Conservation (phyloP, 2,797 vertebrate genomes). For the Meriones psammophilus region DNA sequence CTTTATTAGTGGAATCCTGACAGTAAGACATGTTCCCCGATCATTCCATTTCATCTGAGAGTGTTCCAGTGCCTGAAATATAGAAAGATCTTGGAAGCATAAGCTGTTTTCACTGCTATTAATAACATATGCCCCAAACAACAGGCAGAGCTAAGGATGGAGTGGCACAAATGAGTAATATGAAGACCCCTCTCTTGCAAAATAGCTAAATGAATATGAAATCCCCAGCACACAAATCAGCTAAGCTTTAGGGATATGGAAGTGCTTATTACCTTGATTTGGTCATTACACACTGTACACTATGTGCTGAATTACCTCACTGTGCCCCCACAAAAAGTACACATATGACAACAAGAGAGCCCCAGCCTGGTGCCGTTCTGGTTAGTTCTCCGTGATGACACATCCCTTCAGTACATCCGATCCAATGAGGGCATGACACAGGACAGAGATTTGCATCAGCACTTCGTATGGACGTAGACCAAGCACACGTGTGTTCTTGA, state of each 20-base stretch:
- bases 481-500: not conserved
- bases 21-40: not conserved
- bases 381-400: not conserved
- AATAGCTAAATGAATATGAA: not conserved
- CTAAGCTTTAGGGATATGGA: not conserved
- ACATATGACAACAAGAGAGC: not conserved
- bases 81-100: not conserved
- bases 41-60: not conserved
- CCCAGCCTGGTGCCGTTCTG: not conserved
- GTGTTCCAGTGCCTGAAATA: not conserved
- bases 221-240: not conserved
- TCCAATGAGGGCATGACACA: not conserved
- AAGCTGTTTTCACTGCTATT: not conserved
- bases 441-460: not conserved
- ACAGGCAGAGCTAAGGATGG: not conserved
- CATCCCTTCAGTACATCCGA: not conserved
- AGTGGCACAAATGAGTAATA: not conserved
- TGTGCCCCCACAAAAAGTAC: not conserved
- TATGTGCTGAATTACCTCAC: not conserved
- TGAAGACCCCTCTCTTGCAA: not conserved
- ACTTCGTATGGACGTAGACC: fast-evolving
- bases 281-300: not conserved
- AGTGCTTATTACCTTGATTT: not conserved
- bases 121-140: not conserved
- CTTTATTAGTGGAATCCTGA: not conserved